These are phyloP conservation scores for Prionace glauca DNA, from an alignment of 2,797 vertebrate genomes.

Conservation along the genomic window DNA sequence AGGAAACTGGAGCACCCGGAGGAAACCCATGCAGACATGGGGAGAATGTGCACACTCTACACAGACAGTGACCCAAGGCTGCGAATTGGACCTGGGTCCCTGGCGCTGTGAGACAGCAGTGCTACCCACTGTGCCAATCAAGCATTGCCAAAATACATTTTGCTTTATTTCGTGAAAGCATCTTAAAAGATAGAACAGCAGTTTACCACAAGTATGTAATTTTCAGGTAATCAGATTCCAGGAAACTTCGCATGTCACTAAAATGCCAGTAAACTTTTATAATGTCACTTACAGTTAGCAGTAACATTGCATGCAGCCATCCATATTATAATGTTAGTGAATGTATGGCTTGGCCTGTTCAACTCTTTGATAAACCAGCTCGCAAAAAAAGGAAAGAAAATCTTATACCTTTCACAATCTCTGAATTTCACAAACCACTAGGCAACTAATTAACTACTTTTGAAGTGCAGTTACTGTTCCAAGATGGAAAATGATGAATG, in stretches of 20 bases:
- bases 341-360: slow-evolving; percentile 28
- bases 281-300: slow-evolving; percentile 22
- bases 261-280: slow-evolving; percentile 7
- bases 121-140: too few relatives aligned
- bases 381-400: slow-evolving; percentile 46
- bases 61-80: too few relatives aligned
- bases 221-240: slow-evolving; percentile 23
- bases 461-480: not conserved
- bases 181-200: too few relatives aligned
- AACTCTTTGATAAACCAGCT: slow-evolving; percentile 35
- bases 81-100: too few relatives aligned
- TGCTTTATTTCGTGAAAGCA: slow-evolving; percentile 19
- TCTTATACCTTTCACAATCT: slow-evolving; percentile 44
- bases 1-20: too few relatives aligned
- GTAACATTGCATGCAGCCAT: slow-evolving; percentile 32
- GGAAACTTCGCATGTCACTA: not conserved
- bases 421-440: not conserved
- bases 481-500: not conserved
- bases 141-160: not conserved
- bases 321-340: slow-evolving; percentile 34
- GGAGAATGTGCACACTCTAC: too few relatives aligned
- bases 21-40: too few relatives aligned
- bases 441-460: not conserved
- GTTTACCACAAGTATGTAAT: not conserved
- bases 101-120: too few relatives aligned